These are phyloP conservation scores for Coregonus ussuriensis DNA, from an alignment of 2,797 vertebrate species.

Conservation along the genomic window DNA sequence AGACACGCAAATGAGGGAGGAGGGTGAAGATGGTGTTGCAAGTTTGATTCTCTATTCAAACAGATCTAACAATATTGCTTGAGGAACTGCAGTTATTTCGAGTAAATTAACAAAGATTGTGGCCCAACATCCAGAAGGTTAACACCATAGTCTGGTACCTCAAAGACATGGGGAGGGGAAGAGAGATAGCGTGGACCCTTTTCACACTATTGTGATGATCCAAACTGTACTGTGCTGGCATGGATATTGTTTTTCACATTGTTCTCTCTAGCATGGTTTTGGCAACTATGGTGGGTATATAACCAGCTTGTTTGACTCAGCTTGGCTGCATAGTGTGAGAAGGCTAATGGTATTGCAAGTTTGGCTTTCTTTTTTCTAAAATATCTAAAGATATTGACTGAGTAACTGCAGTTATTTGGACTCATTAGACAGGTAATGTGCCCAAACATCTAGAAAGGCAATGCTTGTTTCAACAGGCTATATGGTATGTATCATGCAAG, in stretches of 20 bases:
- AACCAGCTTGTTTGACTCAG: not conserved
- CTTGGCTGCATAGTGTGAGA: not conserved
- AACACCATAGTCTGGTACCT: not conserved
- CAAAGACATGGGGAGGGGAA: not conserved
- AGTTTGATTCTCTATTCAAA: not conserved
- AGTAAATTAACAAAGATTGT: not conserved
- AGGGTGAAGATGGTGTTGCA: not conserved
- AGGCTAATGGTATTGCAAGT: not conserved
- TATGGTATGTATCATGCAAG: slow-evolving; percentile 23
- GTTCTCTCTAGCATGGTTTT: not conserved
- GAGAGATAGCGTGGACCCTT: not conserved
- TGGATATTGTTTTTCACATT: not conserved
- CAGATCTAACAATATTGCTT: not conserved
- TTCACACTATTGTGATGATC: not conserved
- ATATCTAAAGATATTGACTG: slow-evolving; percentile 28
- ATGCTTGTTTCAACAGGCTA: slow-evolving; percentile 47
- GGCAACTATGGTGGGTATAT: too few species aligned
- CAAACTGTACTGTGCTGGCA: not conserved
- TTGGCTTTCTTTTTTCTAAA: slow-evolving; percentile 12
- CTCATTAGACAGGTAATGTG: not conserved
- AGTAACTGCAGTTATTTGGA: not conserved
- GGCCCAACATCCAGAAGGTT: not conserved
- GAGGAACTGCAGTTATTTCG: slow-evolving; percentile 26
- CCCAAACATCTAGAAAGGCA: slow-evolving; percentile 39
- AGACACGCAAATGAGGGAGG: slow-evolving; percentile 11